phyloP scores from a whole-genome alignment of 2,888 invertebrate genomes.

The Spatulosminthurus flaviceps region DNA sequence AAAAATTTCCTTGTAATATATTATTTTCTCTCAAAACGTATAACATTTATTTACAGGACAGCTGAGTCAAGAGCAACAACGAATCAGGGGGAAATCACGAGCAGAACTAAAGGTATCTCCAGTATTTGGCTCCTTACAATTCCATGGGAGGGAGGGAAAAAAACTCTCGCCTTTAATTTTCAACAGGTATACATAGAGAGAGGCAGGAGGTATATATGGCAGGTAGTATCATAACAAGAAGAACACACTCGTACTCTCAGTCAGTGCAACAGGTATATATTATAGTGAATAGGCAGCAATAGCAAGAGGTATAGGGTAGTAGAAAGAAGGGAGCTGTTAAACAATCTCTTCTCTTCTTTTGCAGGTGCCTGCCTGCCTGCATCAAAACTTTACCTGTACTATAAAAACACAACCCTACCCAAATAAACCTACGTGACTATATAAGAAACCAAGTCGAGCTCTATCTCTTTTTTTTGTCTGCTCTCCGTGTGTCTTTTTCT shows the following conservation, averaged over 20 bases:
- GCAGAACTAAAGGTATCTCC: slow-evolving; percentile 41
- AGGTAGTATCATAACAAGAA: slow-evolving; percentile 5
- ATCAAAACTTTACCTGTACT: too few species aligned
- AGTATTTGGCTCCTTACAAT: slow-evolving; percentile 35
- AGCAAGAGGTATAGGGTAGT: too few species aligned
- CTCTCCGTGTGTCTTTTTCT: neutral
- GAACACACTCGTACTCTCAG: neutral
- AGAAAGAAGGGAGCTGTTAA: neutral
- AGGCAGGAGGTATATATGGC: too few species aligned
- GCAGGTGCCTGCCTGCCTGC: neutral
- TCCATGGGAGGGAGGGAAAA: slow-evolving; percentile 6
- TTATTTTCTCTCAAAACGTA: too few species aligned
- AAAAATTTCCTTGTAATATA: too few species aligned
- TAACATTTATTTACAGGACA: slow-evolving; percentile 33
- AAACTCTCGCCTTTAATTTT: slow-evolving; percentile 15
- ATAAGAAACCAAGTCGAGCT: neutral
- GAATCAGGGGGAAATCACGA: slow-evolving; percentile 33
- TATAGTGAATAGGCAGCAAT: neutral
- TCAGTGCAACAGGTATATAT: slow-evolving; percentile 18
- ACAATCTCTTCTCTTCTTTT: too few species aligned
- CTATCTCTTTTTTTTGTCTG: neutral
- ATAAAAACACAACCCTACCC: neutral
- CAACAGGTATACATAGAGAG: slow-evolving; percentile 5
- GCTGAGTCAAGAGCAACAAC: slow-evolving; percentile 38
- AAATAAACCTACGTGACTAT: slow-evolving; percentile 12